Percentiles rank a stretch among this genome's conserved stretches.
Conservation (phyloP, 2,797 vertebrate genomes). For the Brotogeris chrysoptera region DNA sequence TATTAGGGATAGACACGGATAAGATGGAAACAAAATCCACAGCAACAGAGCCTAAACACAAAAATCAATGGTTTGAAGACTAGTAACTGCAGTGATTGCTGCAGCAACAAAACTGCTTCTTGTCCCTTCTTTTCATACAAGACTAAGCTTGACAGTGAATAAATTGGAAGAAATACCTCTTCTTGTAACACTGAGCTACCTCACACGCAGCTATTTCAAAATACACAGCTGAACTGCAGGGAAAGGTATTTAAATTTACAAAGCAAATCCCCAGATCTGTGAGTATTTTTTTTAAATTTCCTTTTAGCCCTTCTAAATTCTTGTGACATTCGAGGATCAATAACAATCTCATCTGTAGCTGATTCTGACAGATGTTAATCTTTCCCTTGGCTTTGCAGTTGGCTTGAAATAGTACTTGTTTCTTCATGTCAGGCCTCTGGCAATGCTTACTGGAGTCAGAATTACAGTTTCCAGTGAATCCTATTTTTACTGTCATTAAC, state of each 20-base stretch:
- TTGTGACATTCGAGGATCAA: background rate
- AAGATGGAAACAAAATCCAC: constrained; percentile 12
- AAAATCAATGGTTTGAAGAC: background rate
- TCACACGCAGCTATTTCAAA: background rate
- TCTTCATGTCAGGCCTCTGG: constrained; percentile 46
- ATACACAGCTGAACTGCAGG: background rate
- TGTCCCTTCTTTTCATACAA: background rate
- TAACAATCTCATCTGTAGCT: background rate
- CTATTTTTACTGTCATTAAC: constrained; percentile 26
- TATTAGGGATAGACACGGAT: background rate
- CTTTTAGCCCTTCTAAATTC: background rate
- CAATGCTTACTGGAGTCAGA: constrained; percentile 6
- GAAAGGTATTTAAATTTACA: background rate
- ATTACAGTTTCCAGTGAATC: constrained; percentile 27
- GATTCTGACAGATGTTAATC: constrained; percentile 32
- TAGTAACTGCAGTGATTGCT: background rate
- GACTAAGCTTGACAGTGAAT: background rate
- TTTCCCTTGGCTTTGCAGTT: constrained; percentile 19
- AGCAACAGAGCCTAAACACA: background rate
- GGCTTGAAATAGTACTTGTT: constrained; percentile 26
- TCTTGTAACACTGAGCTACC: background rate
- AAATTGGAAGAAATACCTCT: background rate
- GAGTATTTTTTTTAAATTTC: background rate
- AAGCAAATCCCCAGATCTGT: background rate
- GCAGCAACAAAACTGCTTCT: background rate